Evolutionary conservation across 1,140 invertebrate species (phyloP), one percentile per base, ranked within the genome.

Genomic region (Anthonomus grandis): DNA sequence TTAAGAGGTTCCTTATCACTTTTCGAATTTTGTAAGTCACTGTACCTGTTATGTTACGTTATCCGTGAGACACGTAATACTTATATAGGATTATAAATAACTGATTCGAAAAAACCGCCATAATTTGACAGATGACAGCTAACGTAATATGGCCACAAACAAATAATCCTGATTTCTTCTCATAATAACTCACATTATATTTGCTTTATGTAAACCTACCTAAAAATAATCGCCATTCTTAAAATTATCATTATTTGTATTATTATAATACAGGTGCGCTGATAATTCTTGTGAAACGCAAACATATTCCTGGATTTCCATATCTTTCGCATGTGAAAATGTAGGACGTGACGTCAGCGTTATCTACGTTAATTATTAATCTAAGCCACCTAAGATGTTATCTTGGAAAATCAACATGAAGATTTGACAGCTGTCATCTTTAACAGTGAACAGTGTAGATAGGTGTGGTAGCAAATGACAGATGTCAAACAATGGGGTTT

Each of bases 201-300:
- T 34, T 34, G 10, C 2, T 2, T 34, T 12, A 1, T 34, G 21
- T 13, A 22, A 47, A 47, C 9, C 10, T 21, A 47, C 12, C 23
- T 19, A 47, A 47, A 47, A n/a, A n/a, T n/a, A n/a, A n/a, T n/a
- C n/a, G n/a, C n/a, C 31, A 47, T 31, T 15, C 19, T 22, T 23
- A 44, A 23, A 10, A 13, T 17, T 17, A n/a, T 22, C 5, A 13
- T 4, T 22, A 44, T 13, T 22, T 44, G 9, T 12, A 21, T 31
- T 50, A 50, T 50, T 50, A 37, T 27, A 15, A 38, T 50, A 50
- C 48, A 50, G 48, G 48, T 50, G 45, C 31, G 48, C 48, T 50
- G 48, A 50, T 50, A 50, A 50, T 50, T 50, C 48, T 37, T 50
- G 48, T 36, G 48, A 50, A 50, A 50, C 10, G 48, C 37, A 50